Percentiles rank a stretch among this genome's conserved stretches.
phyloP scores from a whole-genome alignment of 2,113 vertebrate species.

The Pseudolaguvia tuberculata region DNA sequence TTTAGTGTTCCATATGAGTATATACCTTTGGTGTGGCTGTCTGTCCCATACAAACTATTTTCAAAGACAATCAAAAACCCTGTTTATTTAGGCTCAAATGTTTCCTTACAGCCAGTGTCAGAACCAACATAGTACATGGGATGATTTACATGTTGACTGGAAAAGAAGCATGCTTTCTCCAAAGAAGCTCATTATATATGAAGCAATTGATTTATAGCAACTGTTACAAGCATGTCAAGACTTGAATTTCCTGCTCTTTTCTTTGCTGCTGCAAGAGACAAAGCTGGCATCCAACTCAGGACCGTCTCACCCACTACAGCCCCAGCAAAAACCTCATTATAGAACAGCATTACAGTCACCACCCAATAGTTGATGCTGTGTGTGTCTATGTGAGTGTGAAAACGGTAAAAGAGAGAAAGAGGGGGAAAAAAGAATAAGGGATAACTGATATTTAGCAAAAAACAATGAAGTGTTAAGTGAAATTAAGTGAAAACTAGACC shows the following conservation, averaged over 20 bases:
- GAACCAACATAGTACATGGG: neutral
- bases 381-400: constrained; percentile 11
- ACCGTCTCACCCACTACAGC: constrained; percentile 14
- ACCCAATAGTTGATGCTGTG: constrained; percentile 4
- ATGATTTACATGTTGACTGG: neutral
- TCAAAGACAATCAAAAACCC: constrained; percentile 24
- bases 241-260: constrained; percentile 23
- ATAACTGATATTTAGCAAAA: no score
- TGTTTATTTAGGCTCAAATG: constrained; percentile 21
- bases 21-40: neutral
- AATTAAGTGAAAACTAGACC: no score
- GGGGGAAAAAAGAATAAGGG: no score
- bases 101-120: neutral
- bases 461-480: no score
- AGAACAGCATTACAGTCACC: constrained; percentile 8
- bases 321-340: neutral
- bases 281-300: constrained; percentile 14
- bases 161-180: neutral
- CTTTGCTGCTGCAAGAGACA: constrained; percentile 12
- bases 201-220: constrained; percentile 43
- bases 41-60: neutral
- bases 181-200: constrained; percentile 31
- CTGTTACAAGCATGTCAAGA: constrained; percentile 37
- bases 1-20: no score
- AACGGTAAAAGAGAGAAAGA: neutral